Evolutionary conservation across 2,113 vertebrate genomes (phyloP).

Genomic region (Glareola pratincola): DNA sequence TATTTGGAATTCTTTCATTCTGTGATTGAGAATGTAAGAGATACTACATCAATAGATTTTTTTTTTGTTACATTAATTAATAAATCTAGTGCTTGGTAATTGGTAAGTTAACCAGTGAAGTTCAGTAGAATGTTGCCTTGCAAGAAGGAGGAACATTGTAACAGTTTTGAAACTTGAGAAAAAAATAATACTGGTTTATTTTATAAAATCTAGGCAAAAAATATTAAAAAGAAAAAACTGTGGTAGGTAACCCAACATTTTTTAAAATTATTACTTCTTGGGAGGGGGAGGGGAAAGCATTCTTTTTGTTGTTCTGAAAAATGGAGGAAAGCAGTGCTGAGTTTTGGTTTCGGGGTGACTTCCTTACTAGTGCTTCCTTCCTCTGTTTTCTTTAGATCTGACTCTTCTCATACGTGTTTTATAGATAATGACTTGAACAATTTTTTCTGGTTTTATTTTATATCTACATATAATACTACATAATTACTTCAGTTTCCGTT

Average conservation of each 20-base stretch:
- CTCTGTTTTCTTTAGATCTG: not conserved
- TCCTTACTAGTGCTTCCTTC: not conserved
- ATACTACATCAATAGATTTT: not conserved
- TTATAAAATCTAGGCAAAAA: not conserved
- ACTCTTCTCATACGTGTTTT: accelerated
- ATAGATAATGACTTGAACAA: not conserved
- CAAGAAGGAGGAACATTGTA: not conserved
- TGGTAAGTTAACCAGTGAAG: not conserved
- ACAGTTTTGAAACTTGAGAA: not conserved
- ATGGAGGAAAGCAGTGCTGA: not conserved
- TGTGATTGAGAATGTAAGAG: not conserved
- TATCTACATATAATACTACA: not conserved
- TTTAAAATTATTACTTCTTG: not conserved
- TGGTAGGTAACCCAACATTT: not conserved
- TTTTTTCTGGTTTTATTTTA: not conserved
- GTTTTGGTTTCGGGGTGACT: not conserved
- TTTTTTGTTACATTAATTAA: not conserved
- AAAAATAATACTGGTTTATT: not conserved
- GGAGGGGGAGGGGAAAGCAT: accelerated
- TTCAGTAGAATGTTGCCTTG: not conserved
- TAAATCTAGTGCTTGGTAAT: not conserved
- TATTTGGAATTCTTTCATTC: not conserved
- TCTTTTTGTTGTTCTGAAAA: not conserved
- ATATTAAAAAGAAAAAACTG: not conserved
- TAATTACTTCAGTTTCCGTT: not conserved